A percentile compares a stretch with the other conserved stretches of the same genome.
Evolutionary conservation across 1,140 invertebrate species (phyloP).

Genomic region (Dendroctonus valens): DNA sequence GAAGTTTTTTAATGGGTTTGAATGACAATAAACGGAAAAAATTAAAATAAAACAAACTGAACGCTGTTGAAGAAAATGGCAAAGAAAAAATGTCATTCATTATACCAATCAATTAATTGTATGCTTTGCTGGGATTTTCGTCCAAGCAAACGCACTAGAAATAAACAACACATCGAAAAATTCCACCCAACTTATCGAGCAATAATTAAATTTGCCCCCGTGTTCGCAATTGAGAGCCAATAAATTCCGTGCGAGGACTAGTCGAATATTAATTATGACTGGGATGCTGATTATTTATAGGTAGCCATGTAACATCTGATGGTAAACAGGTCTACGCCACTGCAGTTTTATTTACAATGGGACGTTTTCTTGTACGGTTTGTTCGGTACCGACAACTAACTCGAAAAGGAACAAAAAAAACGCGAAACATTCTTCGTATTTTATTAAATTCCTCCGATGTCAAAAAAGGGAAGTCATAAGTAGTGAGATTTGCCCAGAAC

Average conservation of each 20-base stretch:
- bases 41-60: too few relatives aligned
- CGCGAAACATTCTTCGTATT: too few relatives aligned
- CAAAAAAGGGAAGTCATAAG: too few relatives aligned
- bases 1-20: too few relatives aligned
- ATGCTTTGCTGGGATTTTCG: neutral
- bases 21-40: too few relatives aligned
- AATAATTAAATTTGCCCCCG: constrained; percentile 35
- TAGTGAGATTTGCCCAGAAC: too few relatives aligned
- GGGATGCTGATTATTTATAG: constrained; percentile 28
- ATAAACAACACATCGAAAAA: constrained; percentile 12
- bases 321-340: constrained; percentile 28
- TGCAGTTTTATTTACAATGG: constrained; percentile 21
- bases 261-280: constrained; percentile 35
- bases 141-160: too few relatives aligned
- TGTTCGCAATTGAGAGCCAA: constrained; percentile 28
- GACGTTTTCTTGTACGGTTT: neutral
- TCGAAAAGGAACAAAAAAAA: too few relatives aligned
- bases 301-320: constrained; percentile 24
- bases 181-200: constrained; percentile 18
- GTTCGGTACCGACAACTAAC: neutral
- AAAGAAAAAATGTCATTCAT: too few relatives aligned
- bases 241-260: constrained; percentile 22
- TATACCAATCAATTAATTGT: too few relatives aligned
- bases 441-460: too few relatives aligned
- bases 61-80: too few relatives aligned